A percentile compares a stretch with the other conserved stretches of the same genome.
Evolutionary conservation across 2,888 invertebrate genomes (phyloP).

Genomic region (Isotomurus palustris): DNA sequence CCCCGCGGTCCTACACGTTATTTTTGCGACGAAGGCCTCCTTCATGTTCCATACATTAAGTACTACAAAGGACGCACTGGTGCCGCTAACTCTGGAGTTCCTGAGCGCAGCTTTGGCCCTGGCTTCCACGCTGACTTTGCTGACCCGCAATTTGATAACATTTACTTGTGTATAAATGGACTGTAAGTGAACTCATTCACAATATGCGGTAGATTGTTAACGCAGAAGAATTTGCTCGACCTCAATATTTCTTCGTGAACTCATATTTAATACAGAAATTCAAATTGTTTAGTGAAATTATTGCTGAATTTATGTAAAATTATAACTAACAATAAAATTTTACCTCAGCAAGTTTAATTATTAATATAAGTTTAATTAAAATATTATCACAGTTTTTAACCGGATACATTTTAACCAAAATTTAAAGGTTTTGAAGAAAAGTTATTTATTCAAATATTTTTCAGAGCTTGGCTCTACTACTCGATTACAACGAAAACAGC

Average conservation of each 20-base stretch:
- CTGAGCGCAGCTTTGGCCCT: constrained; percentile 16
- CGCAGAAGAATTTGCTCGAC: too few species aligned
- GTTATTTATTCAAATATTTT: neutral
- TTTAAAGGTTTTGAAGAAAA: neutral
- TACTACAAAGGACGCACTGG: constrained; percentile 11
- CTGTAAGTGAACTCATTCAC: constrained; percentile 11
- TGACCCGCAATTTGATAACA: constrained; percentile 6
- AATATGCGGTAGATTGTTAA: too few species aligned
- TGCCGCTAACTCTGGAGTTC: neutral
- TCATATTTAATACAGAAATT: too few species aligned
- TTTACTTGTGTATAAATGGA: constrained; percentile 29
- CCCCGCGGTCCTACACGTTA: neutral
- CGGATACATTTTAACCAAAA: neutral
- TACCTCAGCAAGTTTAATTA: too few species aligned
- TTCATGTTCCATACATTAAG: constrained; percentile 22
- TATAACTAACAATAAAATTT: too few species aligned
- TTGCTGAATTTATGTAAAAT: too few species aligned
- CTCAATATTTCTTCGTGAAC: too few species aligned
- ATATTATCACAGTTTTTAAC: too few species aligned
- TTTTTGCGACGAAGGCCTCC: constrained; percentile 18
- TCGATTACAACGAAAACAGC: constrained; percentile 11
- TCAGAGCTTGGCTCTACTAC: constrained; percentile 27
- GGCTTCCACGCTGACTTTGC: constrained; percentile 17
- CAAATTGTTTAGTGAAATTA: too few species aligned
- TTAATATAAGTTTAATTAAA: too few species aligned